A percentile compares a stretch with the other conserved stretches of the same genome.
phyloP scores from a whole-genome alignment of 2,797 vertebrate genomes.

The Chaenodraco wilsoni region DNA sequence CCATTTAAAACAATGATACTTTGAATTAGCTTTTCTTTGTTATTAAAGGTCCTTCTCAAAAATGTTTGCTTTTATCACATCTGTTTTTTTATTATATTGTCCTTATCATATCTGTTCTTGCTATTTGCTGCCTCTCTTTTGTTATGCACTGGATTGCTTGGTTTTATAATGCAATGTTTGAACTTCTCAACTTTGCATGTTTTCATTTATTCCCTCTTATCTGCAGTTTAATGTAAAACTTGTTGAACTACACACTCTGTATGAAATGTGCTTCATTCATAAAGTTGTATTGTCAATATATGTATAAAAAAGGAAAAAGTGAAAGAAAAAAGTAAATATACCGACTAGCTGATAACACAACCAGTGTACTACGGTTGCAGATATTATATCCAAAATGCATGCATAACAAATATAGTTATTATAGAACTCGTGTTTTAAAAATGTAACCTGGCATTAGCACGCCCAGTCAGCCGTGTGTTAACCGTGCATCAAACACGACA shows the following conservation, averaged over 20 bases:
- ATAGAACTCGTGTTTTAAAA: not conserved
- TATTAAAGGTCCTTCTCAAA: too few relatives aligned
- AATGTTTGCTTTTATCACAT: too few relatives aligned
- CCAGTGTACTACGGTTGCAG: too few relatives aligned
- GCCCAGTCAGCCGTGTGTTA: not conserved
- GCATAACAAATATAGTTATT: not conserved
- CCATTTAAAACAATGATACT: too few relatives aligned
- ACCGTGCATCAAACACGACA: not conserved
- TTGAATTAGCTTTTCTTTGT: too few relatives aligned
- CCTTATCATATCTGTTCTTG: too few relatives aligned
- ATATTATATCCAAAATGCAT: not conserved
- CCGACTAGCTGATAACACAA: too few relatives aligned
- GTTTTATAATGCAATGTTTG: not conserved
- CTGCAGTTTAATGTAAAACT: not conserved
- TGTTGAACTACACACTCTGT: not conserved
- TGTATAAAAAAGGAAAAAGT: not conserved
- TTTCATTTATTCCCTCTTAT: not conserved
- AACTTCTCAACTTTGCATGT: not conserved
- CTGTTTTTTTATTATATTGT: too few relatives aligned
- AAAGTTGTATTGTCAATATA: not conserved
- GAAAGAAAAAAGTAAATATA: not conserved
- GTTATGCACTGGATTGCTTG: not conserved
- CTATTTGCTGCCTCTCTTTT: not conserved
- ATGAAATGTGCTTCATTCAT: not conserved
- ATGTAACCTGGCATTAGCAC: fast-evolving